Conservation (phyloP, 2,113 vertebrate species). For the Meriones unguiculatus region DNA sequence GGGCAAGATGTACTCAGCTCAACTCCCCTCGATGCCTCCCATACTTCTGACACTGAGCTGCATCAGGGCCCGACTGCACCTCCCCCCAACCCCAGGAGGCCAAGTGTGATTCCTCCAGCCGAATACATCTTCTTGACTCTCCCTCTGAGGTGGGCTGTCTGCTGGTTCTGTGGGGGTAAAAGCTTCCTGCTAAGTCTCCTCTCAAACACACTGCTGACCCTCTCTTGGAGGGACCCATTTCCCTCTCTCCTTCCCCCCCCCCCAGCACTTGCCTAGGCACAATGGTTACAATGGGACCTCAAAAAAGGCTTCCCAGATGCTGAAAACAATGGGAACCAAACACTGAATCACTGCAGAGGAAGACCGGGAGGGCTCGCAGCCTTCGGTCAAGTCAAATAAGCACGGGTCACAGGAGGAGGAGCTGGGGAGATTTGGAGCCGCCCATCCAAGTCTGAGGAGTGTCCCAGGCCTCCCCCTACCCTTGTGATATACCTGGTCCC, state of each 20-base stretch:
- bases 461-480: neutral
- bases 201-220: neutral
- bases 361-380: neutral
- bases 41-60: neutral
- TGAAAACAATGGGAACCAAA: neutral
- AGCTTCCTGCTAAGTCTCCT: neutral
- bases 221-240: slow-evolving; percentile 7
- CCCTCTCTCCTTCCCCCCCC: neutral
- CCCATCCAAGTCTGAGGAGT: neutral
- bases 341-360: neutral
- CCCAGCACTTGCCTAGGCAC: slow-evolving; percentile 29
- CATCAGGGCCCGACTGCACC: neutral
- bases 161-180: neutral
- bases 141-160: neutral
- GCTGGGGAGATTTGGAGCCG: neutral
- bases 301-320: slow-evolving; percentile 1
- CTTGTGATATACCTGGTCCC: neutral
- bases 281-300: neutral
- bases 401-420: neutral
- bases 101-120: neutral
- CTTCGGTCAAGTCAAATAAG: slow-evolving; percentile 19
- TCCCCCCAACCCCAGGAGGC: neutral
- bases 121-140: neutral
- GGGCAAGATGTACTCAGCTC: neutral
- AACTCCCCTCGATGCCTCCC: neutral